Evolutionary conservation across 2,888 invertebrate genomes (phyloP), one percentile per base, ranked within the genome.

Genomic region (Emmelina monodactyla): DNA sequence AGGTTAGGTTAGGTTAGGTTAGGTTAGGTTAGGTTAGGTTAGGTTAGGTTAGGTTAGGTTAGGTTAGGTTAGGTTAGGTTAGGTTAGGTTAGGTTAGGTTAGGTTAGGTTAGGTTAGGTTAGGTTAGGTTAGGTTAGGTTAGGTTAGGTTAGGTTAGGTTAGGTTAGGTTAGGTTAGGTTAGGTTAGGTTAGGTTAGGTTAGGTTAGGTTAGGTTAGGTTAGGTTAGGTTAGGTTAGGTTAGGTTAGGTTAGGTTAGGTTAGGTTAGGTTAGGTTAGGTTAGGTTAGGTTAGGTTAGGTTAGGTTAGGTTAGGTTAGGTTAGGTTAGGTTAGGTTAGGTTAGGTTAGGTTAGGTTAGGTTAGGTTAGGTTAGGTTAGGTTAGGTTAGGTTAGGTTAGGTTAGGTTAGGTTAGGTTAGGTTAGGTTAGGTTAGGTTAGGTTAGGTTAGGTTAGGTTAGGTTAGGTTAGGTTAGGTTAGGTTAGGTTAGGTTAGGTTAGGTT

Each of bases 301-400:
- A 36, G 36, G 36, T 36, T 36, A 36, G 36, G 36, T 36, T 36
- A 36, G 36, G 36, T 36, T 36, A 36, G 36, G 36, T 36, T 36
- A 36, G 36, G 36, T 36, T 36, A 36, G 36, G 36, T 36, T 36
- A 36, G 36, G 36, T 36, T 36, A 36, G 36, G 36, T 36, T 36
- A 36, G 36, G 36, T 36, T 36, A 36, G 37, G 37, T 37, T 37
- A 37, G 37, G 37, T 37, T 37, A 37, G 37, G 37, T 37, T 37
- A 37, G 37, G 37, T 37, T 37, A 37, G 37, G 37, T 37, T 37
- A 37, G 37, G 37, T 37, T 37, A 37, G 37, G 37, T 37, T 37
- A 37, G 37, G 37, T 37, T 37, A 37, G 37, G 37, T 37, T 37
- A 37, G 37, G 37, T 37, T 37, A 37, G 37, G 37, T 37, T 37